Evolutionary conservation across 2,797 vertebrate genomes (phyloP).

Genomic region (Phoxinus dragarum): DNA sequence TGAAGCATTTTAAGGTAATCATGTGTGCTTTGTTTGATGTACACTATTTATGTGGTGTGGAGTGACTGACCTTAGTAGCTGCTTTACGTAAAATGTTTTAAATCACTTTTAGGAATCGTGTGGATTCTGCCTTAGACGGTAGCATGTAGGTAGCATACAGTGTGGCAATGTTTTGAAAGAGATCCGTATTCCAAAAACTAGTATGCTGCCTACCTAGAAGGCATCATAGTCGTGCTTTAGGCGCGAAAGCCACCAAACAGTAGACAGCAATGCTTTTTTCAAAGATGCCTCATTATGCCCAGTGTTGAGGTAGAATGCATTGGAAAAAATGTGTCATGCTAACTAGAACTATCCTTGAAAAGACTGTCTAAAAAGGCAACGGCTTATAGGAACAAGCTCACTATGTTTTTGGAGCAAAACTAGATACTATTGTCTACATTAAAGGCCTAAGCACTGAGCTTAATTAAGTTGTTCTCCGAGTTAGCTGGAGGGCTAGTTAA

Average conservation of each 20-base stretch:
- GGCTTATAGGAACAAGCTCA: not conserved
- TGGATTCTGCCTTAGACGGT: not conserved
- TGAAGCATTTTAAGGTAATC: not conserved
- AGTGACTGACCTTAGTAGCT: not conserved
- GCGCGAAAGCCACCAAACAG: not conserved
- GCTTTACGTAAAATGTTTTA: not conserved
- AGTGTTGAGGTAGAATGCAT: not conserved
- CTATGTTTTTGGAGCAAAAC: not conserved
- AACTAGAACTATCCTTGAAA: not conserved
- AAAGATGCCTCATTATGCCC: not conserved
- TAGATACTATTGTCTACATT: not conserved
- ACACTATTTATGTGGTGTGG: not conserved
- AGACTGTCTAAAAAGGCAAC: not conserved
- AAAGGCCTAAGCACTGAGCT: conserved; percentile 11
- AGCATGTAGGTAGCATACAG: not conserved
- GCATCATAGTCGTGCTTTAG: not conserved
- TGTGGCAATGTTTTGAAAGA: not conserved
- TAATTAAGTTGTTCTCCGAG: conserved; percentile 31
- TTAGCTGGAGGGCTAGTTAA: conserved; percentile 46
- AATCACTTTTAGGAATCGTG: not conserved
- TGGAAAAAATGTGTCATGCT: not conserved
- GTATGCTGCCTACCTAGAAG: not conserved
- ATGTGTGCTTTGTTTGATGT: not conserved
- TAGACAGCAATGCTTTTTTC: not conserved
- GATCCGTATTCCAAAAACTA: not conserved